phyloP scores from a whole-genome alignment of 2,113 vertebrate genomes.

The Catharus minimus region DNA sequence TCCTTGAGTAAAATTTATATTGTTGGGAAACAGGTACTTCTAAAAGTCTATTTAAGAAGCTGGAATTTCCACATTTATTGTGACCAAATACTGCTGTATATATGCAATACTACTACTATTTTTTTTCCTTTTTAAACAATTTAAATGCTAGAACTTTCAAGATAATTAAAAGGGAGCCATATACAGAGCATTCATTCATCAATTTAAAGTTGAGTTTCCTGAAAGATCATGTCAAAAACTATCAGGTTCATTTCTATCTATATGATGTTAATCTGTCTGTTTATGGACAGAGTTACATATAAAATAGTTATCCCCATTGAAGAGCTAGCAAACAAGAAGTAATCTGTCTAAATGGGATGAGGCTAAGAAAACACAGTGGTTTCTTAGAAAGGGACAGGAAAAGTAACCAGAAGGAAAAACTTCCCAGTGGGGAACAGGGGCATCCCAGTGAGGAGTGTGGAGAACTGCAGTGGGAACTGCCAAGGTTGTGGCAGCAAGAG shows the following conservation, averaged over 20 bases:
- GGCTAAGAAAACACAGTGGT: not conserved
- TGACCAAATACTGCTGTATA: not conserved
- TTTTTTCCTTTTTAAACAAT: not conserved
- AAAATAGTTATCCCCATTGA: not conserved
- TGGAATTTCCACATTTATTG: not conserved
- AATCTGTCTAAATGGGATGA: not conserved
- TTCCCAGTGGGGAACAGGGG: too few species aligned
- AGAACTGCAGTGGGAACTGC: fast-evolving
- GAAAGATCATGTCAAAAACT: not conserved
- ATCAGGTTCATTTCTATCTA: not conserved
- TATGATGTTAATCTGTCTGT: not conserved
- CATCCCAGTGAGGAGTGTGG: not conserved
- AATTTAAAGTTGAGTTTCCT: not conserved
- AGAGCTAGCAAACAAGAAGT: not conserved
- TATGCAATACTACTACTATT: not conserved
- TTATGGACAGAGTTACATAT: not conserved
- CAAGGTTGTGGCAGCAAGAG: not conserved
- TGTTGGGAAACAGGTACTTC: not conserved
- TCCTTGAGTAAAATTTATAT: not conserved
- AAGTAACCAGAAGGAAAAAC: not conserved
- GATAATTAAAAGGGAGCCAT: not conserved
- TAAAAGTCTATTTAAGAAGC: not conserved
- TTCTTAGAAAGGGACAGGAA: not conserved
- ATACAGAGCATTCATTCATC: not conserved
- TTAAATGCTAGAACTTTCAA: not conserved